Conservation (phyloP, 2,797 vertebrate species). For the Dicrostonyx torquatus region DNA sequence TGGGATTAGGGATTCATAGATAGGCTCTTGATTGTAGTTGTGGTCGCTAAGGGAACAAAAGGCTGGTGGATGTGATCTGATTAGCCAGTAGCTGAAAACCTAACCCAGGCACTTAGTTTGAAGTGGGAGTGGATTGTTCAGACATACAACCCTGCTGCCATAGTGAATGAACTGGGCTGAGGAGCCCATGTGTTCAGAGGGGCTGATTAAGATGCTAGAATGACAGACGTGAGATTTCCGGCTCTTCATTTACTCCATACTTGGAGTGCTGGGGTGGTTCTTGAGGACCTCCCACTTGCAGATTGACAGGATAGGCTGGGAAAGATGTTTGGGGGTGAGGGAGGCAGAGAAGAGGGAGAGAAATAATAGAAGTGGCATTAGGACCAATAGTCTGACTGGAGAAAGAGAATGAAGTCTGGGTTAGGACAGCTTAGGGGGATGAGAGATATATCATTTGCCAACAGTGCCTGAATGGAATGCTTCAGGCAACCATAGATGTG, state of each 20-base stretch:
- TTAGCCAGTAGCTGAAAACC: neutral
- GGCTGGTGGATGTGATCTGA: neutral
- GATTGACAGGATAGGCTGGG: neutral
- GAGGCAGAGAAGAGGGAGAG: neutral
- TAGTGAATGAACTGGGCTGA: neutral
- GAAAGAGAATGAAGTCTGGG: neutral
- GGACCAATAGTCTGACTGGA: neutral
- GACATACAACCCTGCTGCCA: too few species aligned
- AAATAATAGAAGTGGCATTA: neutral
- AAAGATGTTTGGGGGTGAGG: neutral
- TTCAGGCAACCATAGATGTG: neutral
- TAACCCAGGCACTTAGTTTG: constrained; percentile 10
- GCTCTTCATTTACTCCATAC: neutral
- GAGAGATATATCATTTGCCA: neutral
- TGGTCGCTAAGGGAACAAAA: neutral
- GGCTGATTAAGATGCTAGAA: neutral
- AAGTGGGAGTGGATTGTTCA: neutral
- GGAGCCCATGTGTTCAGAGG: neutral
- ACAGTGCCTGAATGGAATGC: neutral
- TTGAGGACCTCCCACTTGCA: neutral
- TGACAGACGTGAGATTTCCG: neutral
- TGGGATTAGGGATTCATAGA: too few species aligned
- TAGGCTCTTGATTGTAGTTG: neutral
- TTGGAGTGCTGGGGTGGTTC: neutral
- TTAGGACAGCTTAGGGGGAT: neutral